A percentile compares a stretch with the other conserved stretches of the same genome.
phyloP scores from a whole-genome alignment of 2,888 invertebrate genomes.

The Thelaira solivaga region DNA sequence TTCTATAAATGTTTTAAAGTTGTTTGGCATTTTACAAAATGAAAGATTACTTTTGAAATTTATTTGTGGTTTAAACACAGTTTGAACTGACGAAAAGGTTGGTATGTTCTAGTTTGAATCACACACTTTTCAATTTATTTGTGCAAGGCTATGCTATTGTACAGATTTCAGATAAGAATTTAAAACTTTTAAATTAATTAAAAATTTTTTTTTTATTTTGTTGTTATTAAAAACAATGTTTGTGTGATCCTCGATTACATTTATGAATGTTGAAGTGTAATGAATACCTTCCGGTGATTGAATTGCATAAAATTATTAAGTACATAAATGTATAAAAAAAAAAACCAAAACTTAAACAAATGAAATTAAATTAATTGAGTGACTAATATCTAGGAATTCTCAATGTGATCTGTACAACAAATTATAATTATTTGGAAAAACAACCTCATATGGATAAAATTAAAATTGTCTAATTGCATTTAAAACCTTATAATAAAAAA shows the following conservation, averaged over 20 bases:
- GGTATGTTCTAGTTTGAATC: too few relatives aligned
- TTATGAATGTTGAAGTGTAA: constrained; percentile 39
- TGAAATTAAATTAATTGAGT: constrained; percentile 17
- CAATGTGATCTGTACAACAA: constrained; percentile 47
- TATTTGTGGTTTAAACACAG: too few relatives aligned
- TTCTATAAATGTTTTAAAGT: too few relatives aligned
- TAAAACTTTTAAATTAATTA: not conserved
- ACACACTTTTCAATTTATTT: too few relatives aligned
- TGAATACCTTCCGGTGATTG: constrained; percentile 54
- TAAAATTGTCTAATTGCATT: not conserved
- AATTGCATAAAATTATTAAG: constrained; percentile 1
- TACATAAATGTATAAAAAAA: not conserved
- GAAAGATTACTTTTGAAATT: too few relatives aligned
- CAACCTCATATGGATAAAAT: not conserved
- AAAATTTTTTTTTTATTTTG: not conserved
- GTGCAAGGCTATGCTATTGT: too few relatives aligned
- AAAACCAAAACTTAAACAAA: not conserved
- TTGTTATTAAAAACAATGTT: not conserved
- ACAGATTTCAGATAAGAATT: constrained; percentile 32
- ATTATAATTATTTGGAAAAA: not conserved
- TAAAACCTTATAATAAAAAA: not conserved
- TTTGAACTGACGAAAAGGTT: too few relatives aligned
- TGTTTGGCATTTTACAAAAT: too few relatives aligned
- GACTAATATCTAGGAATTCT: constrained; percentile 48
- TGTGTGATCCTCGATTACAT: constrained; percentile 2